Percentiles rank a stretch among this genome's conserved stretches.
phyloP scores from a whole-genome alignment of 2,888 invertebrate genomes.

The Nephrocerus scutellatus region DNA sequence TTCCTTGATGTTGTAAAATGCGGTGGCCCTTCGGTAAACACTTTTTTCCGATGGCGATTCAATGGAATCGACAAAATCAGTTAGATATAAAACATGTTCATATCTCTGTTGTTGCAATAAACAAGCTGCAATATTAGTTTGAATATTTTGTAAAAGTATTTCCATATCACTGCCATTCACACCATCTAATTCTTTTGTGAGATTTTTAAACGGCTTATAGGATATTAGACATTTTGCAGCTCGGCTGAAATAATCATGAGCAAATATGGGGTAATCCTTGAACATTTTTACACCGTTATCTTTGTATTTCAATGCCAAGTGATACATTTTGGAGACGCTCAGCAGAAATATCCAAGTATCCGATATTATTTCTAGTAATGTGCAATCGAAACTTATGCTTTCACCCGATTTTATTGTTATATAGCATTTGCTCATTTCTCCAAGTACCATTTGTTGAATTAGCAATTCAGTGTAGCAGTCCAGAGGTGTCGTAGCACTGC shows the following conservation, averaged over 20 bases:
- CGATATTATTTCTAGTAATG: conserved; percentile 41
- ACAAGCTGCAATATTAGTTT: conserved; percentile 78
- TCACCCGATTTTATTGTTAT: conserved; percentile 36
- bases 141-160: conserved; percentile 59
- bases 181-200: conserved; percentile 46
- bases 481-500: conserved; percentile 46
- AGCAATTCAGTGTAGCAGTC: conserved; percentile 49
- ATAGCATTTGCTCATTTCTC: conserved; percentile 48
- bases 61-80: conserved; percentile 46
- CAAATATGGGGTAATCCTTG: conserved; percentile 58
- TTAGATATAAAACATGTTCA: conserved; percentile 59
- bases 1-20: conserved; percentile 53
- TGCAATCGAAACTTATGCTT: conserved; percentile 38
- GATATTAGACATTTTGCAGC: conserved; percentile 67
- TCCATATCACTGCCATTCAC: conserved; percentile 49
- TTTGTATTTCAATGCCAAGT: conserved; percentile 48
- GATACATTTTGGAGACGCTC: conserved; percentile 43
- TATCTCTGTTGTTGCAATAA: conserved; percentile 63
- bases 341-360: conserved; percentile 48
- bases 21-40: conserved; percentile 49
- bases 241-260: conserved; percentile 66
- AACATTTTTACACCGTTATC: conserved; percentile 57
- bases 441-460: conserved; percentile 48
- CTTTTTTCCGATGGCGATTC: conserved; percentile 47
- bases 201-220: conserved; percentile 49